Conservation (phyloP, 1,140 invertebrate species). For the Aphelinus atriplicis region DNA sequence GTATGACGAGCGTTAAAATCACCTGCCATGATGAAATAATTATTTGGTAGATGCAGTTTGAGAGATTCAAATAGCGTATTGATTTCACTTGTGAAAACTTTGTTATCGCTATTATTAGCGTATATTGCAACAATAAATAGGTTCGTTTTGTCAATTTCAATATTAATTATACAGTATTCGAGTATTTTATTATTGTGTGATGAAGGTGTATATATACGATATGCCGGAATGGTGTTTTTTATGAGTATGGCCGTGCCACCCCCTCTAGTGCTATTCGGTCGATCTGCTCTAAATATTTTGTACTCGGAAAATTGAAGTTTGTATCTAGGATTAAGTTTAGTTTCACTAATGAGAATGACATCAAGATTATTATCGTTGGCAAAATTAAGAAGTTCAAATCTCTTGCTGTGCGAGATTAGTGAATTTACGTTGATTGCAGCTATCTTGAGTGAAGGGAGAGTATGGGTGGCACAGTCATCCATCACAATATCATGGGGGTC, state of each 20-base stretch:
- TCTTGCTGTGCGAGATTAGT: neutral
- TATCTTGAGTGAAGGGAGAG: too few relatives aligned
- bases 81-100: neutral
- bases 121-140: neutral
- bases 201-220: neutral
- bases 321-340: neutral
- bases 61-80: too few relatives aligned
- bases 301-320: too few relatives aligned
- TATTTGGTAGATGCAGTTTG: too few relatives aligned
- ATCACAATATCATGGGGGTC: too few relatives aligned
- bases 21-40: neutral
- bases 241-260: neutral
- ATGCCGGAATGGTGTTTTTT: neutral
- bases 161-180: neutral
- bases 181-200: neutral
- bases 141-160: neutral
- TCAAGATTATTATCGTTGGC: neutral
- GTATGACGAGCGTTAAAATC: neutral
- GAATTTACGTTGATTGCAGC: neutral
- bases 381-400: neutral
- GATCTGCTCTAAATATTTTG: too few relatives aligned
- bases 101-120: neutral
- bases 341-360: neutral
- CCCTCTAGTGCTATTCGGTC: too few relatives aligned
- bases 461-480: too few relatives aligned